phyloP scores from a whole-genome alignment of 2,888 invertebrate genomes.

The Ashinkailepas kermadecensis region DNA sequence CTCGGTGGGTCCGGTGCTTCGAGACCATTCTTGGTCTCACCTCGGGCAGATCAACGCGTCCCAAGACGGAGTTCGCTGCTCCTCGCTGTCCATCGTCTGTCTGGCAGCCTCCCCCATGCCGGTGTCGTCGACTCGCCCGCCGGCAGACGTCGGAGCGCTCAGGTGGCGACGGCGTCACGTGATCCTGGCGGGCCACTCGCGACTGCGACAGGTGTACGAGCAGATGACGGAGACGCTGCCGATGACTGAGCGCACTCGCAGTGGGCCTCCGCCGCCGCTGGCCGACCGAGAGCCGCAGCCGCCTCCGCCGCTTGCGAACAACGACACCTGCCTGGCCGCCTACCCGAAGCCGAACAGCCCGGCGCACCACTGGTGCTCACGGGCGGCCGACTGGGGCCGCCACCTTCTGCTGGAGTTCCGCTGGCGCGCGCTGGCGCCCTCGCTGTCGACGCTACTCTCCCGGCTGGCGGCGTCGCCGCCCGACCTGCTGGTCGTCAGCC shows the following conservation, averaged over 20 bases:
- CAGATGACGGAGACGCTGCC: background rate
- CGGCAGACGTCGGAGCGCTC: background rate
- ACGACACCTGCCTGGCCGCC: background rate
- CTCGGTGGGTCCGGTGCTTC: too few species aligned
- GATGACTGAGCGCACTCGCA: background rate
- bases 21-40: too few species aligned
- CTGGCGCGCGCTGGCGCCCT: background rate
- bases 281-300: background rate
- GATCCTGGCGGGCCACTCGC: background rate
- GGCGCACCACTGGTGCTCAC: background rate
- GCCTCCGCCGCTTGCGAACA: background rate
- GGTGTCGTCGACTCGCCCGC: background rate
- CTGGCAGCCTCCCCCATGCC: background rate
- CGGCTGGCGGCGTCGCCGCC: slow-evolving; percentile 19
- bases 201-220: background rate
- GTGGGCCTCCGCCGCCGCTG: background rate
- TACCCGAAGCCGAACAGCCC: background rate
- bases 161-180: background rate
- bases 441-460: slow-evolving; percentile 20
- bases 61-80: background rate
- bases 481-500: slow-evolving; percentile 23
- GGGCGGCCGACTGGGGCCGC: slow-evolving; percentile 32
- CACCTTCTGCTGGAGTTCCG: slow-evolving; percentile 30
- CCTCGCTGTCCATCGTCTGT: background rate
- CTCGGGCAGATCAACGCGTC: too few species aligned